These are phyloP conservation scores for Laspeyria flexula DNA, from an alignment of 2,888 invertebrate genomes.

Conservation along the genomic window DNA sequence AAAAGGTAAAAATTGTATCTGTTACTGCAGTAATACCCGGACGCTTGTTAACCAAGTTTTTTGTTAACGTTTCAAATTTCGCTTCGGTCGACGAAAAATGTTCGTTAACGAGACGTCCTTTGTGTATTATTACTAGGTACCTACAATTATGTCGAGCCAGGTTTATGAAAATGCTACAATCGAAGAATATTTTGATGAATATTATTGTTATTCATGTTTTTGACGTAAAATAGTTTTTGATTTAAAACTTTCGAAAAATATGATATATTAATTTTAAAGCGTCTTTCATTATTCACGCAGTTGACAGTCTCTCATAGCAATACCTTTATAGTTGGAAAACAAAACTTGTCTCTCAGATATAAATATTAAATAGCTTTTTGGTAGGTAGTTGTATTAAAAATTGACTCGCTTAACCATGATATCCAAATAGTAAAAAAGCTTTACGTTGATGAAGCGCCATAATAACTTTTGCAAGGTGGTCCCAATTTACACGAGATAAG, in stretches of 20 bases:
- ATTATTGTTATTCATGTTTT: conserved; percentile 1
- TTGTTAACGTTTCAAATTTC: conserved; percentile 45
- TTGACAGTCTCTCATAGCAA: no score
- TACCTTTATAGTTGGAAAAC: no score
- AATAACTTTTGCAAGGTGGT: conserved; percentile 4
- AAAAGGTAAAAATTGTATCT: conserved; percentile 33
- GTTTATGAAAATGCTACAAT: conserved; percentile 11
- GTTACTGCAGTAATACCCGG: conserved; percentile 35
- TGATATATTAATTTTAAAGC: no score
- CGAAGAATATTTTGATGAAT: conserved; percentile 5
- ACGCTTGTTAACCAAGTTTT: conserved; percentile 43
- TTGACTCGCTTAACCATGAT: background rate
- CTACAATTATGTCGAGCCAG: conserved; percentile 20
- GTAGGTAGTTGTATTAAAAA: no score
- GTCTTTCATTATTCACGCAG: no score
- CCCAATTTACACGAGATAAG: conserved; percentile 20
- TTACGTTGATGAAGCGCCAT: background rate
- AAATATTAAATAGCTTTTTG: no score
- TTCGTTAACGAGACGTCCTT: conserved; percentile 40
- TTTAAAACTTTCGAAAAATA: background rate
- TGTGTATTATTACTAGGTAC: conserved; percentile 28
- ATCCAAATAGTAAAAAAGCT: background rate
- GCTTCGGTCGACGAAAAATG: conserved; percentile 24
- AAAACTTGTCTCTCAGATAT: no score
- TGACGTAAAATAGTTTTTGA: background rate